Percentiles rank a stretch among this genome's conserved stretches.
phyloP scores from a whole-genome alignment of 2,797 vertebrate species.

The Spondyliosoma cantharus region DNA sequence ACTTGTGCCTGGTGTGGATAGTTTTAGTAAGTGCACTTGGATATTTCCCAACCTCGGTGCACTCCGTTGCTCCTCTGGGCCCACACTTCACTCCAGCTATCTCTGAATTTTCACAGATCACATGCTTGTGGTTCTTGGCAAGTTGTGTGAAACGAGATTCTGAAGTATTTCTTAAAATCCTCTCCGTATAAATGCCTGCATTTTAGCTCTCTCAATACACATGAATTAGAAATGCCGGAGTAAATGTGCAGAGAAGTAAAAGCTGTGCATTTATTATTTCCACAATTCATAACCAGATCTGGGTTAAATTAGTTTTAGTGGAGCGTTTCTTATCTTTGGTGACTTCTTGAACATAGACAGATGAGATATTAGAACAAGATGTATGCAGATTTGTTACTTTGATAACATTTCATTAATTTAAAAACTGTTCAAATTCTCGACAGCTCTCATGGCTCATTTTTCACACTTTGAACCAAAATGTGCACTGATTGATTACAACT shows the following conservation, averaged over 20 bases:
- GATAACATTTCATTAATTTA: conserved; percentile 40
- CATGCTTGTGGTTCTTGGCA: conserved; percentile 21
- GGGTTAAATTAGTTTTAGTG: conserved; percentile 12
- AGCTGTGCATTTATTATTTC: neutral
- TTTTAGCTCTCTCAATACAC: conserved; percentile 23
- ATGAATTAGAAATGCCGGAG: conserved; percentile 26
- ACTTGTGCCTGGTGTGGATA: conserved; percentile 32
- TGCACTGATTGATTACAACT: conserved; percentile 8
- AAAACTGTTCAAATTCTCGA: conserved; percentile 22
- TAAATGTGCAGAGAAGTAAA: conserved; percentile 4
- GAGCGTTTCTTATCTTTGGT: conserved; percentile 30
- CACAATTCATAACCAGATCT: conserved; percentile 20
- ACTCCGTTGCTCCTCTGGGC: conserved; percentile 33
- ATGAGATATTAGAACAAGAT: conserved; percentile 30
- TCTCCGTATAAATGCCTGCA: conserved; percentile 21
- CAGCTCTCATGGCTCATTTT: conserved; percentile 21
- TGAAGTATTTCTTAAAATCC: conserved; percentile 41
- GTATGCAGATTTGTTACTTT: conserved; percentile 37
- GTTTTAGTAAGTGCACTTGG: conserved; percentile 38
- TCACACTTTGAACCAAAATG: neutral
- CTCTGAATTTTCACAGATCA: conserved; percentile 50
- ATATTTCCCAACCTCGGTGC: conserved; percentile 39
- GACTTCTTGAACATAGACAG: conserved; percentile 11
- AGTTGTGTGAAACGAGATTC: conserved; percentile 49
- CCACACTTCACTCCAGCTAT: conserved; percentile 34